Base-by-base conservation (phyloP, 2,888 invertebrate genomes). In the Archips xylosteana region DNA sequence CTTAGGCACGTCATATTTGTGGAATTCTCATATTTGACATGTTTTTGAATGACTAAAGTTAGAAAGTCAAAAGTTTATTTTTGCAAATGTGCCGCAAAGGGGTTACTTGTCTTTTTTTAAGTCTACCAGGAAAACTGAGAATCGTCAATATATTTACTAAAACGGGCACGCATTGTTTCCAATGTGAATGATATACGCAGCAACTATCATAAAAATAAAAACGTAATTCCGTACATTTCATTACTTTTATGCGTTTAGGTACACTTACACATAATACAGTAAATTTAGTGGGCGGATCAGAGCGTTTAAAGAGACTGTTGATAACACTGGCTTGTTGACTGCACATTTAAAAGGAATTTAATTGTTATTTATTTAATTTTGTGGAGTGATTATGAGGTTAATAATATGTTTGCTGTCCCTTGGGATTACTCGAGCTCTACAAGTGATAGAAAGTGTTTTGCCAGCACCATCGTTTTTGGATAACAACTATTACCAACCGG, bases 401-500 rank as follows among this genome's bases (percentile, higher is more conserved):
- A 65, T 69, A 3, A 64, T 65, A 13, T 39, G 69, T 3, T 65
- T 74, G 6, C 13, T 65, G 34, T 59, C 15, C 10, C 60, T 74
- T n/a, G 69, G 69, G 13, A 49, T 59, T 42, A 51, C 60, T 2
- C 15, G 51, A 42, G 64, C 64, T 32, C 57, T 75, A 70, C 72
- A 57, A 57, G 12, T 57, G 3, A 57, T 57, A 57, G 57, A 57
- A 32, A 57, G 57, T 32, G 57, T 57, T 57, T 23, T 32, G 8
- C 32, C 57, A 32, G 57, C 2, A 32, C 57, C 57, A 32, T 23
- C 32, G 10, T 12, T 4, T 57, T 23, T 32, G 57, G 6, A 23
- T 32, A 57, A 57, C 32, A 74, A 77, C 12, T 92, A 89, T 79
- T 95, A 95, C 82, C 96, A 96, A 85, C 96, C 96, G 0, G 96